Evolutionary conservation across 2,797 vertebrate species (phyloP), one percentile per base, ranked within the genome.

Genomic region (Poecilia velifera): DNA sequence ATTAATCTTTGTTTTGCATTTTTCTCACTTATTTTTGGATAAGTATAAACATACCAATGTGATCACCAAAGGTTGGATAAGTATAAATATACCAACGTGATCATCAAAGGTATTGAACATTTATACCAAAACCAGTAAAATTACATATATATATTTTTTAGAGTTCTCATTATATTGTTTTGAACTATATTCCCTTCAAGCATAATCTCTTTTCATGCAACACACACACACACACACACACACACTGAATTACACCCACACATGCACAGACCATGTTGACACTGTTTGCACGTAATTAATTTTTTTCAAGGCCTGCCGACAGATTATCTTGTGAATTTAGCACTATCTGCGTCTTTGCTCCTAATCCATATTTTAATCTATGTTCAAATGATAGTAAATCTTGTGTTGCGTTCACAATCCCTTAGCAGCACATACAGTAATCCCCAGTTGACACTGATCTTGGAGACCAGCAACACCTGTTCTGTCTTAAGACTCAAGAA

Each of bases 281-380:
- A 88, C 78, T 88, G 86, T 93, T 94, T 91, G 92, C 89, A 87
- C 82, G 82, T 76, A 68, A 68, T 22, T 39, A 82, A 84, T 88
- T 93, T 91, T 87, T 59, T 78, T 87, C 81, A 83, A 83, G 82
- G 53, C 75, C 76, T 2, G 28, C 79, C 57, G 85, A 89, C 87
- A 88, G 92, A 94, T 94, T 92, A 94, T 90, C 85, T 83, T 28
- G 80, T 87, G 84, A 93, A 92, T 92, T 93, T 95, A 92, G 87
- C 93, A 93, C 93, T 92, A 88, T 94, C 88, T 90, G 85, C 77
- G 47, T 92, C 80, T 95, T 88, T 73, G 62, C 82, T 91, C 87
- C 85, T 95, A 95, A 96, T 95, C 94, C 91, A 93, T 90, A 93
- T 89, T 88, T 91, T 94, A 94, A 95, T 94, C 93, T 90, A 76